A percentile compares a stretch with the other conserved stretches of the same genome.
These are phyloP conservation scores for Heliconius sara DNA, from an alignment of 2,888 invertebrate species.

Conservation along the genomic window DNA sequence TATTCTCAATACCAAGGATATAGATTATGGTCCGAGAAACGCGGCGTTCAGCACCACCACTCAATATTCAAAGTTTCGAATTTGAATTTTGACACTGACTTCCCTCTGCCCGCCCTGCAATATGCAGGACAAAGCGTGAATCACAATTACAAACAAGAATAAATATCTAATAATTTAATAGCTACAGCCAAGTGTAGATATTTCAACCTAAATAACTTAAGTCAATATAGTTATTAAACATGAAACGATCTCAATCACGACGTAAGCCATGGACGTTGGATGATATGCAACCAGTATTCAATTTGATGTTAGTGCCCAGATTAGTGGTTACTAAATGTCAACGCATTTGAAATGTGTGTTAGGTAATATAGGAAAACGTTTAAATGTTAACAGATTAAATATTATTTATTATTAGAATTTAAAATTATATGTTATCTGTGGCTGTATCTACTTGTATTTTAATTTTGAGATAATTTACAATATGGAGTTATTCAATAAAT, in stretches of 20 bases:
- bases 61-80: neutral
- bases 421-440: conserved; percentile 3
- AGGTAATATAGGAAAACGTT: conserved; percentile 10
- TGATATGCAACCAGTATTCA: conserved; percentile 28
- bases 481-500: neutral
- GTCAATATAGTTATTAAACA: conserved; percentile 17
- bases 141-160: neutral
- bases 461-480: neutral
- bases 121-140: no score
- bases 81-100: neutral
- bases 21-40: no score
- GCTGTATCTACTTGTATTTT: neutral
- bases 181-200: neutral
- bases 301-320: conserved; percentile 23
- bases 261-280: conserved; percentile 24
- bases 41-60: neutral
- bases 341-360: conserved; percentile 32
- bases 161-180: neutral
- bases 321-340: conserved; percentile 33
- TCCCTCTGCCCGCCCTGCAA: no score
- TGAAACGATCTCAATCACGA: conserved; percentile 30
- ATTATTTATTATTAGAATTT: neutral
- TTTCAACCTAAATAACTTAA: neutral
- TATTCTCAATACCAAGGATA: no score
- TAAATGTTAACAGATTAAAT: conserved; percentile 18